Evolutionary conservation across 2,888 invertebrate genomes (phyloP).

Genomic region (Ecdyonurus torrentis): DNA sequence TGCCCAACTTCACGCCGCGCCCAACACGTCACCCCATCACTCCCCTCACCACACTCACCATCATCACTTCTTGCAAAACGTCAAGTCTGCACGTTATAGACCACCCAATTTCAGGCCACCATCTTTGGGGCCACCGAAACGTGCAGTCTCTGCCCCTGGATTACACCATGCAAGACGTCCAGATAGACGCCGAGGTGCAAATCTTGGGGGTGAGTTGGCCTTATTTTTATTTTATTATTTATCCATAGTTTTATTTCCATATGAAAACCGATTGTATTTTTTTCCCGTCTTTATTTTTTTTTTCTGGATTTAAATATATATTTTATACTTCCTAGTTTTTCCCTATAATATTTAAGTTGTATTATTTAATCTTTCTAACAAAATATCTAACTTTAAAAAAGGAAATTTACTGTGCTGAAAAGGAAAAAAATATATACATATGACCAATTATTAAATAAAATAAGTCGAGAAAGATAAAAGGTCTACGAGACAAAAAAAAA

Average conservation of each 20-base stretch:
- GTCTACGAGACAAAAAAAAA: too few relatives aligned
- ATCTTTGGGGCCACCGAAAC: slow-evolving; percentile 36
- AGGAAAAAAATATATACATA: too few relatives aligned
- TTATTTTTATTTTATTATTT: background rate
- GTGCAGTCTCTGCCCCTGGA: slow-evolving; percentile 59
- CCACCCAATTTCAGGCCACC: slow-evolving; percentile 54
- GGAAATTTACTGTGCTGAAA: too few relatives aligned
- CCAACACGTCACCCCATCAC: background rate
- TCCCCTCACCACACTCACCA: slow-evolving; percentile 8
- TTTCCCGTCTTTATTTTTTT: background rate
- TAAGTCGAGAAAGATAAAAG: too few relatives aligned
- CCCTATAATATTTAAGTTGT: too few relatives aligned
- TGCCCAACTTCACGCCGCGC: slow-evolving; percentile 20
- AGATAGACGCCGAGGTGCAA: background rate
- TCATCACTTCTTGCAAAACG: slow-evolving; percentile 40
- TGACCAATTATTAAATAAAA: too few relatives aligned
- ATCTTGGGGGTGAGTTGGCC: background rate
- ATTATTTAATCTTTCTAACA: too few relatives aligned
- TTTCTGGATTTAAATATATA: too few relatives aligned
- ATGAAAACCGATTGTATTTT: too few relatives aligned
- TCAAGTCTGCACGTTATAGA: slow-evolving; percentile 73
- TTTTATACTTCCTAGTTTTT: too few relatives aligned
- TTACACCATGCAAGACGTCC: slow-evolving; percentile 36
- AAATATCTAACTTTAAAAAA: too few relatives aligned
- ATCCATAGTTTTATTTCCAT: too few relatives aligned